Percentiles rank a stretch among this genome's conserved stretches.
These are phyloP conservation scores for Cyprinodon diabolis DNA, from an alignment of 2,797 vertebrate species.

Conservation along the genomic window DNA sequence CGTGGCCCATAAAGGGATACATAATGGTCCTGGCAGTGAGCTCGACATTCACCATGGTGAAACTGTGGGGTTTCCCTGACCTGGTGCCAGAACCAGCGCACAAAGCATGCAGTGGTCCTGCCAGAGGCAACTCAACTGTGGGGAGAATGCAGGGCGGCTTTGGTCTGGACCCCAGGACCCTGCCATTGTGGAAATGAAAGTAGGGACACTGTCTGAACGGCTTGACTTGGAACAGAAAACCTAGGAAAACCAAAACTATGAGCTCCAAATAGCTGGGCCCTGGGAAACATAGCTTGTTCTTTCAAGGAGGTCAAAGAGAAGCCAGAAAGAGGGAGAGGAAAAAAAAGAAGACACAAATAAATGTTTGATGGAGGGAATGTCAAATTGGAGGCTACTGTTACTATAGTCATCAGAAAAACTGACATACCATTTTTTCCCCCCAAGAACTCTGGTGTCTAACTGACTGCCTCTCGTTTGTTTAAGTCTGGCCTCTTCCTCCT, in stretches of 20 bases:
- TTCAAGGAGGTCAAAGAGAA: conserved; percentile 77
- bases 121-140: conserved; percentile 80
- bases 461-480: conserved; percentile 26
- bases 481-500: conserved; percentile 12
- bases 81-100: conserved; percentile 78
- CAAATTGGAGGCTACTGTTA: conserved; percentile 74
- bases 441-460: conserved; percentile 36
- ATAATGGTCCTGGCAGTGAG: conserved; percentile 75
- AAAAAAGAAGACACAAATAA: conserved; percentile 62
- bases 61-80: conserved; percentile 83
- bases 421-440: conserved; percentile 51
- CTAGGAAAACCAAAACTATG: conserved; percentile 82
- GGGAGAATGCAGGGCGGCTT: conserved; percentile 77
- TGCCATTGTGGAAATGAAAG: conserved; percentile 82
- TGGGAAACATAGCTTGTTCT: conserved; percentile 83
- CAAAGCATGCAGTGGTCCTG: conserved; percentile 78
- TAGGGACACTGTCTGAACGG: conserved; percentile 78
- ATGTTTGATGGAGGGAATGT: conserved; percentile 75
- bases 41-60: conserved; percentile 77
- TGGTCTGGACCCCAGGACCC: conserved; percentile 81
- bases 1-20: conserved; percentile 72
- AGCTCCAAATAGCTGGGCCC: conserved; percentile 83
- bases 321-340: conserved; percentile 61
- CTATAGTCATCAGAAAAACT: conserved; percentile 75
- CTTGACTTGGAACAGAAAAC: conserved; percentile 78